These are phyloP conservation scores for Pangasius macronema DNA, from an alignment of 2,797 vertebrate species.

Conservation along the genomic window DNA sequence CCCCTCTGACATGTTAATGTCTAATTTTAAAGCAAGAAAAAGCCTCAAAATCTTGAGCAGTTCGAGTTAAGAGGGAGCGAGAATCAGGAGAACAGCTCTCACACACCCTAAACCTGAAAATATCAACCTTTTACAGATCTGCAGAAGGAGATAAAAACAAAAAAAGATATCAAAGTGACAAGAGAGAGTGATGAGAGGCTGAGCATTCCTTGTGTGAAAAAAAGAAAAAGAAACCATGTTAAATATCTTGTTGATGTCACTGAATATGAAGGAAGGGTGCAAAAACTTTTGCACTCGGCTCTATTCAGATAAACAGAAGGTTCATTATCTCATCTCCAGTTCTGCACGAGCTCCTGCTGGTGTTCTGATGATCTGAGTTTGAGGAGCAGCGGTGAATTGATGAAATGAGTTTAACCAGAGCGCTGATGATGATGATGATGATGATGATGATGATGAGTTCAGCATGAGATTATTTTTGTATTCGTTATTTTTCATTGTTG, in stretches of 20 bases:
- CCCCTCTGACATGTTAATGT: neutral
- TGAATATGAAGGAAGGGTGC: neutral
- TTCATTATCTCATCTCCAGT: neutral
- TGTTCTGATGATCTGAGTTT: constrained; percentile 2
- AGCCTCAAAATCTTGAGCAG: neutral
- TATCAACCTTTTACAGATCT: neutral
- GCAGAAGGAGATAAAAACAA: neutral
- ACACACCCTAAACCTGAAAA: neutral
- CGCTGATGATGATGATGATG: neutral
- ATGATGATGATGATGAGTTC: neutral
- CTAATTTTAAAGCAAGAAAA: neutral
- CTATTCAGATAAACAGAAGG: neutral
- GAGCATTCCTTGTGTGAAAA: neutral
- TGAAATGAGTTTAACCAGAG: neutral
- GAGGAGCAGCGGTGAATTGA: neutral
- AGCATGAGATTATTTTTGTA: neutral
- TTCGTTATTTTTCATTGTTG: neutral
- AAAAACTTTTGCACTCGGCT: neutral
- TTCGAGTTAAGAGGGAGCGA: neutral
- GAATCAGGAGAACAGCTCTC: neutral
- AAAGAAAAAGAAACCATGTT: neutral
- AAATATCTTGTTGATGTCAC: neutral
- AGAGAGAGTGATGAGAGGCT: neutral
- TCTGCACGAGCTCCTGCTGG: neutral
- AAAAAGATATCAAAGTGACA: neutral